Evolutionary conservation across 2,113 vertebrate species (phyloP).

Genomic region (Laterallus jamaicensis): DNA sequence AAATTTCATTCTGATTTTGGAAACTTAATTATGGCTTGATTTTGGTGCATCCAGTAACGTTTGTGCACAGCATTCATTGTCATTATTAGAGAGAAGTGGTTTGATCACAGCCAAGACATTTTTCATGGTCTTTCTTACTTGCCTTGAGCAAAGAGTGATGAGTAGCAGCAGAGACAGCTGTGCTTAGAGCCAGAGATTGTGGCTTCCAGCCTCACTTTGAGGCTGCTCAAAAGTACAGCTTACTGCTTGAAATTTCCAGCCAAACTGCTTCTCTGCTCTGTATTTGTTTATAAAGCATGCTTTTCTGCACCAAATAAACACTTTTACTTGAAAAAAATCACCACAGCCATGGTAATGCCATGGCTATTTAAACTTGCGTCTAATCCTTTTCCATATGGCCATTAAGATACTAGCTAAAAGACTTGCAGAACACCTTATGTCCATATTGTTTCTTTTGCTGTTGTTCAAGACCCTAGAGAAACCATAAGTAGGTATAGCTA

Average conservation of each 20-base stretch:
- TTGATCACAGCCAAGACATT: background rate
- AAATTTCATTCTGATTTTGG: background rate
- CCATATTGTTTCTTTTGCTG: background rate
- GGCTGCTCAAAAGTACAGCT: background rate
- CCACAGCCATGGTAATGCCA: background rate
- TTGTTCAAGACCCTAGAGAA: background rate
- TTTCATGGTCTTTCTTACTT: background rate
- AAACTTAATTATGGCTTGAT: background rate
- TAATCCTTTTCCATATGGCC: background rate
- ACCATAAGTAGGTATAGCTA: background rate
- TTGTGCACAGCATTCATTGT: background rate
- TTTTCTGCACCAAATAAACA: background rate
- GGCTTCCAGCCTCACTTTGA: background rate
- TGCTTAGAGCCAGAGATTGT: background rate
- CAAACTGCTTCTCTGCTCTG: background rate
- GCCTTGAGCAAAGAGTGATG: background rate
- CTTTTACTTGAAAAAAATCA: background rate
- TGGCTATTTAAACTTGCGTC: background rate
- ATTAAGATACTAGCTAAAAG: background rate
- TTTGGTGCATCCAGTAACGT: background rate
- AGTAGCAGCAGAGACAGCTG: background rate
- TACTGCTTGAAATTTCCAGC: background rate
- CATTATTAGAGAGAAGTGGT: background rate
- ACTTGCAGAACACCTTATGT: background rate
- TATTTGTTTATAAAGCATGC: background rate